These are phyloP conservation scores for Aplocera efformata DNA, from an alignment of 2,888 invertebrate species.

Conservation along the genomic window DNA sequence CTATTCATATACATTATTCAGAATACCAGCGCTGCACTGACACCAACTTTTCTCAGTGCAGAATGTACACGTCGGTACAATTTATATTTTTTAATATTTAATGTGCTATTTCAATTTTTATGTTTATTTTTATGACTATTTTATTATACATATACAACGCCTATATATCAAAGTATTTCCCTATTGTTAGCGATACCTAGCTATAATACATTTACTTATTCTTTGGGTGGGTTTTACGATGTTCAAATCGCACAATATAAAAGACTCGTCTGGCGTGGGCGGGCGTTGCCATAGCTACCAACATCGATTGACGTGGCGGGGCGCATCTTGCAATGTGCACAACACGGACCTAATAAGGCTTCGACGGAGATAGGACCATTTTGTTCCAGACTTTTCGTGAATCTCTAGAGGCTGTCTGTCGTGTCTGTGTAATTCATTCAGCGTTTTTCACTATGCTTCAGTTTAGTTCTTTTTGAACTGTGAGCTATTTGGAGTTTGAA, in stretches of 20 bases:
- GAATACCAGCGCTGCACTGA: no score
- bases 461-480: no score
- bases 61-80: no score
- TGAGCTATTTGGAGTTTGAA: no score
- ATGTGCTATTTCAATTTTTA: no score
- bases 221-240: not conserved
- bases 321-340: constrained; percentile 71
- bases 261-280: constrained; percentile 32
- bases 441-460: not conserved
- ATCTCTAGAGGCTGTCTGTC: constrained; percentile 5
- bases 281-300: constrained; percentile 60
- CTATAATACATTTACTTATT: not conserved
- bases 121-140: no score
- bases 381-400: constrained; percentile 10
- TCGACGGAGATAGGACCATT: constrained; percentile 9
- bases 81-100: no score
- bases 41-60: no score
- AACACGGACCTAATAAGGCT: constrained; percentile 55
- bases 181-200: no score
- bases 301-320: constrained; percentile 63
- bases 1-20: no score
- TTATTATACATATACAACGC: no score
- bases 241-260: constrained; percentile 29
- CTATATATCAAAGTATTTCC: no score
- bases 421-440: constrained; percentile 7